Percentiles rank a stretch among this genome's conserved stretches.
Evolutionary conservation across 2,113 vertebrate genomes (phyloP).

Genomic region (Vombatus ursinus): DNA sequence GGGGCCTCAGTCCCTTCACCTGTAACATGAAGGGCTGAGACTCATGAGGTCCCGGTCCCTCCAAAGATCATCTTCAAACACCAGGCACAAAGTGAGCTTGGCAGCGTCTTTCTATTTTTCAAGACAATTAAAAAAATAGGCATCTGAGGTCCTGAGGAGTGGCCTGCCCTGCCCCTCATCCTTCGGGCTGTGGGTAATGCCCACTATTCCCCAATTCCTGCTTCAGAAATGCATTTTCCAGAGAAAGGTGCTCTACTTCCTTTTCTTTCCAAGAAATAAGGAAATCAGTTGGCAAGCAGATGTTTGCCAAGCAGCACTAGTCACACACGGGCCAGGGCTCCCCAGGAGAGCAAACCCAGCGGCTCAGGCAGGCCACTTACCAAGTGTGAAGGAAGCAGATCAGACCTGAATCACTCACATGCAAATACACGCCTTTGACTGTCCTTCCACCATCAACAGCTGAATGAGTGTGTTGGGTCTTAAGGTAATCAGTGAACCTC

Average conservation of each 20-base stretch:
- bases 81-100: not conserved
- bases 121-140: not conserved
- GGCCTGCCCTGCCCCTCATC: not conserved
- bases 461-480: slow-evolving; percentile 16
- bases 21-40: not conserved
- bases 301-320: not conserved
- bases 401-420: rapidly evolving
- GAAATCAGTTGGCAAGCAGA: not conserved
- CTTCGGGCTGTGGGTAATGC: not conserved
- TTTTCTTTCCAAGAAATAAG: not conserved
- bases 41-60: not conserved
- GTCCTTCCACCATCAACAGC: not conserved
- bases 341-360: not conserved
- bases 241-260: not conserved
- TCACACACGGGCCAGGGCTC: too few relatives aligned
- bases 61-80: not conserved
- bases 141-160: not conserved
- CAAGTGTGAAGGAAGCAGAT: not conserved
- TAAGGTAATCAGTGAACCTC: not conserved
- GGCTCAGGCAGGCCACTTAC: not conserved
- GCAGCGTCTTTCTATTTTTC: not conserved
- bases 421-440: not conserved
- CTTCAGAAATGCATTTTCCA: not conserved
- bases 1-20: not conserved
- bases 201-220: not conserved